Percentiles rank a stretch among this genome's conserved stretches.
These are phyloP conservation scores for Spisula subtruncata DNA, from an alignment of 2,888 invertebrate genomes.

Conservation along the genomic window DNA sequence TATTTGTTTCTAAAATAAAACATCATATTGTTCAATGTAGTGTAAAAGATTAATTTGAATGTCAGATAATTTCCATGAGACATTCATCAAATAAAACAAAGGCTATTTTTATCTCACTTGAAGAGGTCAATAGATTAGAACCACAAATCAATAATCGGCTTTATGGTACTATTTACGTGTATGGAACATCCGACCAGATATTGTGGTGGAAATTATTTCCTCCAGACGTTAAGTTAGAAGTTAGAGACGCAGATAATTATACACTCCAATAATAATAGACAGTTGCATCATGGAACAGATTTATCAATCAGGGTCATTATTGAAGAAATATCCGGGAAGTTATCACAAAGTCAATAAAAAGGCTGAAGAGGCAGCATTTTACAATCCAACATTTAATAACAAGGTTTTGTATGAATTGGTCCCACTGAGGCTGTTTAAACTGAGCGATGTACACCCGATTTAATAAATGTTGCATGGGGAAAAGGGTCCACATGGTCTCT, in stretches of 20 bases:
- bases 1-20: too few species aligned
- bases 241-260: neutral
- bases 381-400: neutral
- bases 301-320: neutral
- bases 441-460: neutral
- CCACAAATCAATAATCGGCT: neutral
- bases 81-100: neutral
- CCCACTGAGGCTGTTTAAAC: neutral
- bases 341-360: neutral
- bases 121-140: neutral
- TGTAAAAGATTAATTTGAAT: too few species aligned
- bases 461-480: neutral
- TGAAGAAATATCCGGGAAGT: neutral
- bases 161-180: neutral
- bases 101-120: neutral
- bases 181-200: neutral
- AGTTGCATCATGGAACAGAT: neutral
- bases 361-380: neutral
- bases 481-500: neutral
- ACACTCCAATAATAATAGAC: neutral
- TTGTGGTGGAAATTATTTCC: neutral
- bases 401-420: neutral
- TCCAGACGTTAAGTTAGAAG: neutral
- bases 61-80: neutral
- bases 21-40: too few species aligned